A percentile compares a stretch with the other conserved stretches of the same genome.
Conservation (phyloP, 2,888 invertebrate genomes). For the Philopedon plagiatum region DNA sequence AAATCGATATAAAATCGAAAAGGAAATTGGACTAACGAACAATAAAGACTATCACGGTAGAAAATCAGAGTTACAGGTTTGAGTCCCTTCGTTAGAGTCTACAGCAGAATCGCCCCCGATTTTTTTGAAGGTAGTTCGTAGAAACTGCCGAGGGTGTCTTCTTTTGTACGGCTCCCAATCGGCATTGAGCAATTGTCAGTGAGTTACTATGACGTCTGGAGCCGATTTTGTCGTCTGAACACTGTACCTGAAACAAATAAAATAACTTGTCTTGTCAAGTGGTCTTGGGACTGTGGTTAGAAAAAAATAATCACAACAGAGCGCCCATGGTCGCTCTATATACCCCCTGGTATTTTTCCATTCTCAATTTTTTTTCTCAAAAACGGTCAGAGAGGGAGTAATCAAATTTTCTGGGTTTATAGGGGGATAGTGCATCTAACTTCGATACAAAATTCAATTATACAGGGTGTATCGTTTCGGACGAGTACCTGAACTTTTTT, state of each 20-base stretch:
- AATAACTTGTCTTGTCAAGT: neutral
- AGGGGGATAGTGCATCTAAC: too few relatives aligned
- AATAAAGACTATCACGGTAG: slow-evolving; percentile 60
- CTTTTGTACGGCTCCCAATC: slow-evolving; percentile 75
- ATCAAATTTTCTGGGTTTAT: too few relatives aligned
- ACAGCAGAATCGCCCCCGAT: slow-evolving; percentile 24
- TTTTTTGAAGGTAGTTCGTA: slow-evolving; percentile 63
- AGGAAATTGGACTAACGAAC: slow-evolving; percentile 33
- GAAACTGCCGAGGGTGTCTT: slow-evolving; percentile 71
- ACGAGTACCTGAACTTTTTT: too few relatives aligned
- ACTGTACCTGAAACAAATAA: slow-evolving; percentile 76
- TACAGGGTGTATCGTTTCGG: too few relatives aligned
- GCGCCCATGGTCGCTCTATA: too few relatives aligned
- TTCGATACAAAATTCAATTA: too few relatives aligned
- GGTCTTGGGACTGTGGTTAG: too few relatives aligned
- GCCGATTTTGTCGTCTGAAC: slow-evolving; percentile 90
- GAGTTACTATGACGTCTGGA: slow-evolving; percentile 90
- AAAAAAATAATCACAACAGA: too few relatives aligned
- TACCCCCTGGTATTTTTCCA: too few relatives aligned
- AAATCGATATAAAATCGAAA: slow-evolving; percentile 26
- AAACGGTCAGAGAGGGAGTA: too few relatives aligned
- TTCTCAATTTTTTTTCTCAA: too few relatives aligned
- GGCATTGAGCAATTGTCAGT: slow-evolving; percentile 78
- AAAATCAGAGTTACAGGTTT: slow-evolving; percentile 63
- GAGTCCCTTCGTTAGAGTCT: slow-evolving; percentile 65